phyloP scores from a whole-genome alignment of 1,140 invertebrate species.

The Sinonovacula constricta region DNA sequence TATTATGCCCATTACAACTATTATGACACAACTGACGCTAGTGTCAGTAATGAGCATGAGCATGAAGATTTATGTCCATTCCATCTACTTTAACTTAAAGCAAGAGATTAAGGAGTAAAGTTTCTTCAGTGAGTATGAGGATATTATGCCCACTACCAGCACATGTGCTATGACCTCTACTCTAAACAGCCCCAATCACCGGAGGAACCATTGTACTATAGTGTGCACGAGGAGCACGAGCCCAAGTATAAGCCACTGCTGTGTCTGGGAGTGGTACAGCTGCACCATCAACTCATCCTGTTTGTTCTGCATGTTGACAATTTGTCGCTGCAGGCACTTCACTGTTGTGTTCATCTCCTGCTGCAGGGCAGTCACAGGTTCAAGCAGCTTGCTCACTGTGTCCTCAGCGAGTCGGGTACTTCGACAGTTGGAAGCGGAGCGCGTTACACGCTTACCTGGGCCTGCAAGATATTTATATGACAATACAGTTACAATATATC shows the following conservation, averaged over 20 bases:
- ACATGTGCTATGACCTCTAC: background rate
- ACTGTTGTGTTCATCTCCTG: slow-evolving; percentile 60
- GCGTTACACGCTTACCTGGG: slow-evolving; percentile 51
- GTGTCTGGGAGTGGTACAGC: slow-evolving; percentile 15
- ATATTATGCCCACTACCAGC: background rate
- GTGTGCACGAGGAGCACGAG: slow-evolving; percentile 68
- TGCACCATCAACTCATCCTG: slow-evolving; percentile 23
- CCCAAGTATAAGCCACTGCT: slow-evolving; percentile 66
- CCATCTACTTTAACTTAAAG: background rate
- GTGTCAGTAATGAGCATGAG: background rate
- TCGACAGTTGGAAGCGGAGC: slow-evolving; percentile 46
- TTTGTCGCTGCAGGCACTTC: slow-evolving; percentile 59
- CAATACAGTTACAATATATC: no score
- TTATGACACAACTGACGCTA: background rate
- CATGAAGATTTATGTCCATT: background rate
- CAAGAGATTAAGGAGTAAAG: background rate
- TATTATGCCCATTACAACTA: background rate
- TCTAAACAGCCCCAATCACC: slow-evolving; percentile 21
- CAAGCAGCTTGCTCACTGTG: slow-evolving; percentile 53
- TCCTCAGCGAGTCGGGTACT: slow-evolving; percentile 57
- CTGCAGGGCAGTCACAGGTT: slow-evolving; percentile 65
- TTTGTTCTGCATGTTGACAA: slow-evolving; percentile 31
- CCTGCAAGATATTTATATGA: no score
- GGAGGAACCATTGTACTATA: slow-evolving; percentile 70
- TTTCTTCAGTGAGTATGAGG: background rate